Evolutionary conservation across 1,140 invertebrate genomes (phyloP).

Genomic region (Homalodisca vitripennis): DNA sequence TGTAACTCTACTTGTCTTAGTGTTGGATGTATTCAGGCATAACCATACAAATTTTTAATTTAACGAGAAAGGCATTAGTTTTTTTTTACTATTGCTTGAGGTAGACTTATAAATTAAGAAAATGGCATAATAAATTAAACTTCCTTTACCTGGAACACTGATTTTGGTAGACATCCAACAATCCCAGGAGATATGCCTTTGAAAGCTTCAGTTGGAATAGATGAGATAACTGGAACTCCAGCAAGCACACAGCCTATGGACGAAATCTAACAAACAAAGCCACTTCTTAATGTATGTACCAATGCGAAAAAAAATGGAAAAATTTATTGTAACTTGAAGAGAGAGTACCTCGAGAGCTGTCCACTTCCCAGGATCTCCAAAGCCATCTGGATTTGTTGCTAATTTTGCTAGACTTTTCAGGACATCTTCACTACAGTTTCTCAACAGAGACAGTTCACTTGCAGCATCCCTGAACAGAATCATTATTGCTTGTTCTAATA

Average conservation of each 20-base stretch:
- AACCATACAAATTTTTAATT: no score
- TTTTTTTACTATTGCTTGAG: no score
- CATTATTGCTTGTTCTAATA: not conserved
- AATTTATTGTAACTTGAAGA: no score
- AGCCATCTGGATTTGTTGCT: constrained; percentile 47
- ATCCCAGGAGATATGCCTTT: constrained; percentile 38
- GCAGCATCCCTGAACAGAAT: constrained; percentile 46
- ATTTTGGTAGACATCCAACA: constrained; percentile 36
- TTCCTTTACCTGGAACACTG: constrained; percentile 35
- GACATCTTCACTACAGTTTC: constrained; percentile 47
- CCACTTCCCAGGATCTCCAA: constrained; percentile 49
- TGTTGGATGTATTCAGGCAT: no score
- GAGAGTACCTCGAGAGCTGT: constrained; percentile 43
- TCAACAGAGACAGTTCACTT: constrained; percentile 46
- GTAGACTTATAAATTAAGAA: no score
- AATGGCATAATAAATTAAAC: constrained; percentile 12
- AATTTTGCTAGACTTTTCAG: constrained; percentile 48
- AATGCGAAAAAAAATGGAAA: no score
- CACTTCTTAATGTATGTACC: no score
- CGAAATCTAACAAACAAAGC: constrained; percentile 35
- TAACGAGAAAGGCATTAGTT: no score
- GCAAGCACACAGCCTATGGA: constrained; percentile 40
- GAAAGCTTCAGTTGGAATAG: constrained; percentile 38
- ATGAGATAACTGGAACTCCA: constrained; percentile 34
- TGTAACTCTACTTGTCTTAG: no score